A percentile compares a stretch with the other conserved stretches of the same genome.
These are phyloP conservation scores for Cynaeus angustus DNA, from an alignment of 2,888 invertebrate genomes.

Conservation along the genomic window DNA sequence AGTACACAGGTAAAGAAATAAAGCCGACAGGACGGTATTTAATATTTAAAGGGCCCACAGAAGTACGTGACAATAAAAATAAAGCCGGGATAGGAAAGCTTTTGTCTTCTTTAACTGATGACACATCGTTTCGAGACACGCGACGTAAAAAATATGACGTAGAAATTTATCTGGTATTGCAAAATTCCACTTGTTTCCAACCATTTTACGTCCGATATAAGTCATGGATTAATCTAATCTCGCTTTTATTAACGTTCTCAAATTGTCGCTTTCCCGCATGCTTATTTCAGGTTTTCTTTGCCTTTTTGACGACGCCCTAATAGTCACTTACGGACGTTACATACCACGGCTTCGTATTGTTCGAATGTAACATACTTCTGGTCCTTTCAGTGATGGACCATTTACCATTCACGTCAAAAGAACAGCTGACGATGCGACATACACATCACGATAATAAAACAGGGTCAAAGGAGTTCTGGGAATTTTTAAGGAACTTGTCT, in stretches of 20 bases:
- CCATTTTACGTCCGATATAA: background rate
- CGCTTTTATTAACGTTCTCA: background rate
- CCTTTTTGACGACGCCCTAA: background rate
- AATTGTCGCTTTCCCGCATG: background rate
- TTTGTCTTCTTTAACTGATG: slow-evolving; percentile 4
- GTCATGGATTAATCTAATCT: slow-evolving; percentile 1
- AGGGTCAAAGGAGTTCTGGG: slow-evolving; percentile 46
- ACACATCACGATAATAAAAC: slow-evolving; percentile 35
- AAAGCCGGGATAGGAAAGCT: background rate
- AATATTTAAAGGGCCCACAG: slow-evolving; percentile 2
- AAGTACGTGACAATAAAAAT: background rate
- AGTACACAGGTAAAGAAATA: background rate
- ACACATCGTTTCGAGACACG: background rate
- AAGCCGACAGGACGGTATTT: slow-evolving; percentile 2
- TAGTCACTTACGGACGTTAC: background rate
- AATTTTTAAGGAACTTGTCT: slow-evolving; percentile 42
- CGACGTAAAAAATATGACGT: background rate
- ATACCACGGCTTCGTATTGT: slow-evolving; percentile 6
- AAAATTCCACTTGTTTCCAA: no score
- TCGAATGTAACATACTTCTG: background rate
- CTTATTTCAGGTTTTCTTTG: no score
- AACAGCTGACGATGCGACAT: slow-evolving; percentile 39
- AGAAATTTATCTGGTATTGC: no score
- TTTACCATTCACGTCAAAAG: slow-evolving; percentile 28
- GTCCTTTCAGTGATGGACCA: slow-evolving; percentile 23